Evolutionary conservation across 2,888 invertebrate species (phyloP), one percentile per base, ranked within the genome.

Genomic region (Rhorus exstirpatorius): DNA sequence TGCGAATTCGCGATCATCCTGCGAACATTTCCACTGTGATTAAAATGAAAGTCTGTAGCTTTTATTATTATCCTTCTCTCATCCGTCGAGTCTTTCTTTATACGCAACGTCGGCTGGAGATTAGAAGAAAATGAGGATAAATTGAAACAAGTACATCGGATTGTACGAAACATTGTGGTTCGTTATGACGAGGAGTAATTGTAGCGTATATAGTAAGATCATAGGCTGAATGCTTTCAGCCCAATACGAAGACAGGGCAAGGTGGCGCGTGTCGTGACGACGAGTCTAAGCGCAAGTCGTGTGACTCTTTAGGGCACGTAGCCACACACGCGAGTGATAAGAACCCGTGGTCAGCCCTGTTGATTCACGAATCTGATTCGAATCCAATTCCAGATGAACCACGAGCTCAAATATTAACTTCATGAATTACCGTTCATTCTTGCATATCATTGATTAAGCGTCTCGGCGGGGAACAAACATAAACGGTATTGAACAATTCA

Each of bases 11-110:
- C 44, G 44, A 61, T 49, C 31, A 19, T 51, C 19, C 49, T 44
- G 31, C 53, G 53, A 49, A 49, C 14, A 75, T 80, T 70, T 63
- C 68, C 44, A 14, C 65, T 38, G 55, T 76, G 70, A 80, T 80
- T 76, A 75, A 80, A 80, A 75, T 38, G 75, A 61, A 60, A 60
- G 19, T 58, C 38, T 61, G 17, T 19, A 17, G 41, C 49, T 21
- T 55, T 41, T 17, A 70, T 75, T 70, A 75, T 80, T 55, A 55
- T 31, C 14, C 10, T 41, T 14, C 51, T 51, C 26, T n/a, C 12
- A 8, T 75, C 38, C 35, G 26, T 51, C n/a, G 8, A 60, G 14
- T 3, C 17, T 61, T 38, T 12, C 31, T 55, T 21, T 7, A 35
- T 65, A 44, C 19, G 12, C 14, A 51, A 44, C 21, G n/a, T 31